Evolutionary conservation across 2,888 invertebrate genomes (phyloP).

Genomic region (Acleris laterana): DNA sequence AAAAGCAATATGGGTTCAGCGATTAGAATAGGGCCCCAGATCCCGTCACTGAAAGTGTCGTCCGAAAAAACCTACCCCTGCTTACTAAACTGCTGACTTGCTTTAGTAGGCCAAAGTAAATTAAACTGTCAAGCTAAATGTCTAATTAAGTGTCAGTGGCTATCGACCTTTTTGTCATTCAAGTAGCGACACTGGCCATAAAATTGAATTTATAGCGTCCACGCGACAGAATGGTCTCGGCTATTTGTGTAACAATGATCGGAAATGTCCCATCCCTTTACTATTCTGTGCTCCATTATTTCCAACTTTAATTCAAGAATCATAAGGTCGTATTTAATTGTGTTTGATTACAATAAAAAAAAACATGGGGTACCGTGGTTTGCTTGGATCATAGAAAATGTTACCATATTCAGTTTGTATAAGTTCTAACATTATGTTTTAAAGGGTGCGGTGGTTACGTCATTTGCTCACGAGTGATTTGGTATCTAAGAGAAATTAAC

Average conservation of each 20-base stretch:
- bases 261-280: conserved; percentile 47
- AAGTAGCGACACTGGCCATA: conserved; percentile 55
- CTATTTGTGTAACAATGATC: conserved; percentile 50
- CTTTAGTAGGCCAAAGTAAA: conserved; percentile 14
- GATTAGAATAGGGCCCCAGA: too few relatives aligned
- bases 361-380: not conserved
- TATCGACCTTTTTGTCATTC: conserved; percentile 42
- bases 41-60: not conserved
- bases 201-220: conserved; percentile 77
- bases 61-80: not conserved
- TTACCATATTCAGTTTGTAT: not conserved
- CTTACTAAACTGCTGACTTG: not conserved
- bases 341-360: not conserved
- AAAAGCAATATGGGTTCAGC: too few relatives aligned
- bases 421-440: conserved; percentile 5
- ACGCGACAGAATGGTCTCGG: conserved; percentile 58
- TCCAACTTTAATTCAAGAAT: not conserved
- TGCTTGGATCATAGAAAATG: conserved; percentile 4
- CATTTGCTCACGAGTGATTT: conserved; percentile 10
- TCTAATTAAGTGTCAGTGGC: conserved; percentile 54
- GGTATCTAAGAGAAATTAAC: conserved; percentile 54
- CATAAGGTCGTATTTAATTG: not conserved
- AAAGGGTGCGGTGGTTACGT: conserved; percentile 7
- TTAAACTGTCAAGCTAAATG: conserved; percentile 24
- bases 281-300: conserved; percentile 3